Conservation (phyloP, 2,888 invertebrate genomes). For the Drosophila pullipes region DNA sequence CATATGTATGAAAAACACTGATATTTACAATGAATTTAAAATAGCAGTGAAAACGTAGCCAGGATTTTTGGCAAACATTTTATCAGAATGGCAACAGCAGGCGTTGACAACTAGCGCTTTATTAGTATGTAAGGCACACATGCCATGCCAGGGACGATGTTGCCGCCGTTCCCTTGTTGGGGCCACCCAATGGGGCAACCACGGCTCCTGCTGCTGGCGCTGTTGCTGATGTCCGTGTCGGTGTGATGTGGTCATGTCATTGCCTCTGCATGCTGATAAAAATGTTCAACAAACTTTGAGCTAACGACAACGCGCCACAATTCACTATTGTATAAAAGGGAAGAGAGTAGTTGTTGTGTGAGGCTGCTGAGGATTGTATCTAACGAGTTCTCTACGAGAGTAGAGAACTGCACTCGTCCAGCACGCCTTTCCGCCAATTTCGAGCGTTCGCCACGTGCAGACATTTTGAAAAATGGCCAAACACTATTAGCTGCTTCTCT, state of each 20-base stretch:
- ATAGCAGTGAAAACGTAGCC: constrained; percentile 11
- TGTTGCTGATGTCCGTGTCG: constrained; percentile 47
- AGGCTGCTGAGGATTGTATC: constrained; percentile 17
- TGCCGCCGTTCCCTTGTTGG: constrained; percentile 63
- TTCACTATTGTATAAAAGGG: constrained; percentile 11
- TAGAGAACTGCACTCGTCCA: constrained; percentile 8
- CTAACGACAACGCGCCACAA: constrained; percentile 68
- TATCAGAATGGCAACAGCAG: constrained; percentile 39
- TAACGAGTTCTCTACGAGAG: constrained; percentile 50
- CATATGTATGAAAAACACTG: neutral
- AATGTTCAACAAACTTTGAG: constrained; percentile 77
- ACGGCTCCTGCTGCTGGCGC: constrained; percentile 8
- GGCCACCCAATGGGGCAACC: constrained; percentile 38
- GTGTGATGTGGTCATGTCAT: constrained; percentile 80
- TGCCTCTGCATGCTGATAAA: constrained; percentile 75
- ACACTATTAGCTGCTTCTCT: constrained; percentile 75
- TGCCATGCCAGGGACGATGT: constrained; percentile 51
- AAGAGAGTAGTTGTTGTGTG: constrained; percentile 4
- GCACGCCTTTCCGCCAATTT: constrained; percentile 45
- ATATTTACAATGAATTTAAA: constrained; percentile 17
- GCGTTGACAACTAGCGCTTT: constrained; percentile 65
- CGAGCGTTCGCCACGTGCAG: constrained; percentile 15
- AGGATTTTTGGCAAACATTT: constrained; percentile 21
- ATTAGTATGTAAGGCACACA: constrained; percentile 77
- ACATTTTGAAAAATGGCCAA: constrained; percentile 79